Base-by-base conservation (phyloP, 2,888 invertebrate genomes). In the Adela reaumurella region DNA sequence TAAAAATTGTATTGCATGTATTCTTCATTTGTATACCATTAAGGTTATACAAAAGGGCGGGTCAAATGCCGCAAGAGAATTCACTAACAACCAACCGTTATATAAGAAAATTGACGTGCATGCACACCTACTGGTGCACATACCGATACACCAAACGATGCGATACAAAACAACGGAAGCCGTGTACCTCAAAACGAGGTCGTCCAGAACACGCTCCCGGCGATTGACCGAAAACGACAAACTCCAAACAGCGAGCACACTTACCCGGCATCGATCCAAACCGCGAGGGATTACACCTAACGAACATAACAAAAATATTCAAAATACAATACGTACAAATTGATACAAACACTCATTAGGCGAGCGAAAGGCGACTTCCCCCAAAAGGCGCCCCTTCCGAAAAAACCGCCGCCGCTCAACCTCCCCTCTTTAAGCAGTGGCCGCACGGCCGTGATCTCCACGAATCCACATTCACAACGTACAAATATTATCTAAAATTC, bases 401-500 rank as follows among this genome's bases (percentile, higher is more conserved):
- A 4, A 11, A 4, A 11, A 35, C 35, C 35, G 35, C 35, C 35
- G n/a, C 35, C 35, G 11, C 35, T 28, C 17, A 45, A 45, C 51
- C 43, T 41, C 49, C 47, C 44, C 47, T 44, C 45, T 42, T 19
- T 50, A 42, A 29, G 45, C 47, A 45, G 47, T 43, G 45, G 43
- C 24, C 45, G 45, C 57, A 54, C 58, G 59, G 58, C 62, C 58
- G 56, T 65, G 66, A 67, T 68, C 68, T 67, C 61, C 55, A 64
- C 68, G 67, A 67, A 77, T 78, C 74, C 77, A 74, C 77, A 76
- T 76, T 70, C 76, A 69, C 76, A 69, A 65, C 77, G 77, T 74
- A 78, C 78, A 78, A 78, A 78, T 78, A 77, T 78, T 78, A 79
- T 79, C 78, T 78, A 76, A 77, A 79, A 79, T 78, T 79, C 78